Base-by-base conservation (phyloP, 1,140 invertebrate species). In the Zaprionus nigranus region DNA sequence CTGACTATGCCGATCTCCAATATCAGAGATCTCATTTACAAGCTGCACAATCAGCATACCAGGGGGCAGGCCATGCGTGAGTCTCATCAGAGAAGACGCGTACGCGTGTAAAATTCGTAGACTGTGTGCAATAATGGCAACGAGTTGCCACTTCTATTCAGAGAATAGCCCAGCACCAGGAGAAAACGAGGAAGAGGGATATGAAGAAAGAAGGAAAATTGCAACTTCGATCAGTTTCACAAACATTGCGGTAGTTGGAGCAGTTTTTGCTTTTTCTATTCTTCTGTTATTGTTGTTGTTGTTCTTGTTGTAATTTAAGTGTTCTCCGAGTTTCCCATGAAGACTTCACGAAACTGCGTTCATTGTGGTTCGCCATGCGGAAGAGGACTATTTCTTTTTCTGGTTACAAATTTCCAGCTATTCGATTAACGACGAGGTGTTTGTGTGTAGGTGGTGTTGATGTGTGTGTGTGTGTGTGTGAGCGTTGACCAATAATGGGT, bases 21-120 rank as follows among this genome's bases (percentile, higher is more conserved):
- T 64, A 69, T 34, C 73, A 53, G 53, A 75, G 66, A 62, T 70
- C 72, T 71, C 59, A 70, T 70, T 71, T 71, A 46, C 73, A 60
- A 40, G 53, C 71, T 20, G 4, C 22, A 26, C 57, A 59, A 60
- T 60, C 63, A 54, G 54, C 58, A 70, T 59, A 53, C 73, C 68
- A 71, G 51, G 22, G 56, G 46, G 30, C 54, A 53, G 54, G 15
- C 60, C 54, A 75, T 71, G 73, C 73, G 67, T 75, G 72, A 58
- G 38, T 7, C 56, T 67, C 63, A 61, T 74, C 64, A 46, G 24
- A 26, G 26, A 22, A 22, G 53, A 54, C 5, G 30, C 24, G 24
- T 24, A 63, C n/a, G 40, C 58, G 36, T 40, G 36, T 11, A 53
- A 57, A 68, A 60, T 61, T 57, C 65, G 24, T 15, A 71, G 60